Base-by-base conservation (phyloP, 2,797 vertebrate species). In the Hozukius guyotensis region DNA sequence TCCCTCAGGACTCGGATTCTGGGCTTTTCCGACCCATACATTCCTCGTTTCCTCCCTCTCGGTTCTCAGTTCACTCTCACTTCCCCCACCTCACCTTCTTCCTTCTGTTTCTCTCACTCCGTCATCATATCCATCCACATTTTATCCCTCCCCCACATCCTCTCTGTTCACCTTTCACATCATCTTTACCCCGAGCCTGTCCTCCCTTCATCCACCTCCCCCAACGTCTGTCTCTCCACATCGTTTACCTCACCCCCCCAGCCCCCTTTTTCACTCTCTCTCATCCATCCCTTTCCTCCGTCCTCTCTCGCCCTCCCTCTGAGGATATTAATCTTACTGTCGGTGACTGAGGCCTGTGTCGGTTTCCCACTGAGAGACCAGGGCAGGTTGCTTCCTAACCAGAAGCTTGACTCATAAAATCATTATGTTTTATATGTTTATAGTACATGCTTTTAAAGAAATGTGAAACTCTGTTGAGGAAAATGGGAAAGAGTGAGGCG, bases 21-120 rank as follows among this genome's bases (percentile, higher is more conserved):
- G 85, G 68, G 69, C 73, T 77, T 90, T 90, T 87, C 90, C 86
- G 85, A 90, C 81, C 78, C 90, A 90, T 87, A 87, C 83, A 88
- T 83, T 90, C 77, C 62, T 42, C 25, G 25, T 66, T 80, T 61
- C 59, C 64, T 59, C 42, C 75, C 75, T 62, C 80, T 76, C 25
- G 1, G 18, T 63, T 63, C 0, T 36, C 6, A 64, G 53, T 69
- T 66, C 53, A 8, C 49, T 66, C 16, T 29, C 16, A 27, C 66
- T n/a, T 75, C 69, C 42, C 74, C 68, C 56, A 32, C 64, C 70
- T 81, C 71, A 52, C 75, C 64, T 42, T 77, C 46, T 25, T 59
- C 67, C 55, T 55, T 42, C 65, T 27, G 29, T 22, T 68, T 75
- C 57, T 61, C 66, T 64, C 38, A 52, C 68, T 72, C 72, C 2